Evolutionary conservation across 2,113 vertebrate species (phyloP), one percentile per base, ranked within the genome.

Genomic region (Camelus dromedarius): DNA sequence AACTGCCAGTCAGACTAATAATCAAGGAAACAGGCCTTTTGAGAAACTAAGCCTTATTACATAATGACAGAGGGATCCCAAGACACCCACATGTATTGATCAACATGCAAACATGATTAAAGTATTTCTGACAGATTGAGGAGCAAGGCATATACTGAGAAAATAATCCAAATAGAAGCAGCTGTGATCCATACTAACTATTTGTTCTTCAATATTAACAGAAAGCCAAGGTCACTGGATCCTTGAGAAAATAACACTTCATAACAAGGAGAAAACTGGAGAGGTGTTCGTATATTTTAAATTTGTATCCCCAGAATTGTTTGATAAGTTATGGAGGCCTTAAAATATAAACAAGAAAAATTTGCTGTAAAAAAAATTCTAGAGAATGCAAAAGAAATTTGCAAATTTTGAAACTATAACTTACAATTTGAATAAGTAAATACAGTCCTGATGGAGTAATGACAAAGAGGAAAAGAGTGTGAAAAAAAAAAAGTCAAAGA

Each of bases 171-270:
- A 77, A 66, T 11, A 87, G 38, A 85, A 26, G 46, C 95, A 91
- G 26, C 1, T 85, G 13, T 8, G 67, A 46, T 35, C 4, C 3
- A 84, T 80, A 58, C 12, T 67, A n/a, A 72, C 1, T 10, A 9
- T 83, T 64, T 42, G 12, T 81, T 92, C 35, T 80, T 42, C 38
- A 82, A 50, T 42, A 94, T 28, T 92, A 92, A 50, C 19, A 94
- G 72, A 93, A 93, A 89, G 19, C 2, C 26, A 79, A 83, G 42
- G 14, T 46, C 24, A 81, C 13, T 0, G 3, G 20, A 19, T 35
- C 35, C 82, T 77, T 95, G 48, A 90, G 15, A 75, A 83, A 83
- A 46, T 42, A 66, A 2, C 14, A 22, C 15, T 84, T 69, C 1
- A 66, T n/a, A 81, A n/a, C 5, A 84, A 88, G 28, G 6, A 67